Conservation (phyloP, 2,797 vertebrate genomes). For the Thaleichthys pacificus region DNA sequence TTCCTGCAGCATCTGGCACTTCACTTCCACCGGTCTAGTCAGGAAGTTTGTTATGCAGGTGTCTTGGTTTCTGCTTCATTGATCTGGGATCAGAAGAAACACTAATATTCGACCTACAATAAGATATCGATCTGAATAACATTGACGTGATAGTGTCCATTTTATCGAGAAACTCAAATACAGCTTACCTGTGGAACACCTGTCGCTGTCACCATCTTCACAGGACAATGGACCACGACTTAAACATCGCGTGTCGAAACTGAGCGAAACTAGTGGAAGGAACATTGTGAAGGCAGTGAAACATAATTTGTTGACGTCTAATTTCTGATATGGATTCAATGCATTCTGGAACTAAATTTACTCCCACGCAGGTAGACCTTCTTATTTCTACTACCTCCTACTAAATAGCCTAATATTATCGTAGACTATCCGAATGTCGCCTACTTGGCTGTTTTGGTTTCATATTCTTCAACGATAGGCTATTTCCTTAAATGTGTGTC, state of each 20-base stretch:
- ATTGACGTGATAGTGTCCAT: too few relatives aligned
- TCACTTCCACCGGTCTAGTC: neutral
- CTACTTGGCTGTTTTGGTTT: too few relatives aligned
- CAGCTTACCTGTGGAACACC: neutral
- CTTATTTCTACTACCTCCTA: neutral
- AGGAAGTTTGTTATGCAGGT: neutral
- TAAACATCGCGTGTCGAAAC: too few relatives aligned
- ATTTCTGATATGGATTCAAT: neutral
- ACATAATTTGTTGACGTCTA: neutral
- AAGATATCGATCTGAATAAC: too few relatives aligned
- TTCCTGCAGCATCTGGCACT: neutral
- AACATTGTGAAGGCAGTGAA: neutral
- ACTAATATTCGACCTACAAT: too few relatives aligned
- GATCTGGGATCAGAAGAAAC: neutral
- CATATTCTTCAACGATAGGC: too few relatives aligned
- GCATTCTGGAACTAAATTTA: neutral
- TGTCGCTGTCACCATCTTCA: neutral
- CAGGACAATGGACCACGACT: neutral
- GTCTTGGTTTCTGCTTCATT: neutral
- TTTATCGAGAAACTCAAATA: too few relatives aligned
- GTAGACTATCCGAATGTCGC: too few relatives aligned
- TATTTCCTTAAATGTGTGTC: too few relatives aligned
- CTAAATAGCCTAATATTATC: neutral
- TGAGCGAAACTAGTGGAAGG: neutral
- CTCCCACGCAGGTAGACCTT: neutral